These are phyloP conservation scores for Eupithecia dodoneata DNA, from an alignment of 2,888 invertebrate genomes.

Conservation along the genomic window DNA sequence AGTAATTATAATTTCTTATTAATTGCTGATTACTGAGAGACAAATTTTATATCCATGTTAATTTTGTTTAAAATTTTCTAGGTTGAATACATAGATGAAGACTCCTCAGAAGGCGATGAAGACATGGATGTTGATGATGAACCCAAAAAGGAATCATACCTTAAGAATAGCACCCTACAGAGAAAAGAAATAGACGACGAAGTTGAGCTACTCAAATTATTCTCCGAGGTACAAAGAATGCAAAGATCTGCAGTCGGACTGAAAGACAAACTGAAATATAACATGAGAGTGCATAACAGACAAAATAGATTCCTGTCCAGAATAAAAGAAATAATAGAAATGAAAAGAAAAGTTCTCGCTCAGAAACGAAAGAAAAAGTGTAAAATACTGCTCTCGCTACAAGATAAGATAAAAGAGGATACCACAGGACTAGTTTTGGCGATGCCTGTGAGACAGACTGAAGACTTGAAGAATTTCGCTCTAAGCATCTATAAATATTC, in stretches of 20 bases:
- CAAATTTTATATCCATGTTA: neutral
- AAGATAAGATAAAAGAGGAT: constrained; percentile 78
- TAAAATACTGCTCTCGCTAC: constrained; percentile 71
- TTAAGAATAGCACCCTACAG: constrained; percentile 24
- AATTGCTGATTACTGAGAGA: neutral
- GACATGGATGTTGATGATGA: constrained; percentile 61
- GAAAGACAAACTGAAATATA: constrained; percentile 70
- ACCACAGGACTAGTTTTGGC: constrained; percentile 73
- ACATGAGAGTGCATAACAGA: constrained; percentile 68
- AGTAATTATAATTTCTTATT: neutral
- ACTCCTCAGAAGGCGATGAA: constrained; percentile 69
- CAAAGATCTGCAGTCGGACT: constrained; percentile 67
- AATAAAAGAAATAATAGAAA: constrained; percentile 69
- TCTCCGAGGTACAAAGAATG: constrained; percentile 75
- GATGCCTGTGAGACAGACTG: constrained; percentile 77
- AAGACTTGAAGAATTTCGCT: constrained; percentile 77
- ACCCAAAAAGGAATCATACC: constrained; percentile 40
- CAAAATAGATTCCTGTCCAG: constrained; percentile 66
- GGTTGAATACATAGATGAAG: constrained; percentile 81
- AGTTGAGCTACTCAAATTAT: constrained; percentile 69
- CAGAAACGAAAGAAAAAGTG: constrained; percentile 76
- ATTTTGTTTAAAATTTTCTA: constrained; percentile 42
- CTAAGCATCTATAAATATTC: constrained; percentile 78
- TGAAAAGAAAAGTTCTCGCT: constrained; percentile 69
- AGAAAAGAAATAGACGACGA: constrained; percentile 28